phyloP scores from a whole-genome alignment of 2,888 invertebrate genomes.

The Micoletzkya japonica region DNA sequence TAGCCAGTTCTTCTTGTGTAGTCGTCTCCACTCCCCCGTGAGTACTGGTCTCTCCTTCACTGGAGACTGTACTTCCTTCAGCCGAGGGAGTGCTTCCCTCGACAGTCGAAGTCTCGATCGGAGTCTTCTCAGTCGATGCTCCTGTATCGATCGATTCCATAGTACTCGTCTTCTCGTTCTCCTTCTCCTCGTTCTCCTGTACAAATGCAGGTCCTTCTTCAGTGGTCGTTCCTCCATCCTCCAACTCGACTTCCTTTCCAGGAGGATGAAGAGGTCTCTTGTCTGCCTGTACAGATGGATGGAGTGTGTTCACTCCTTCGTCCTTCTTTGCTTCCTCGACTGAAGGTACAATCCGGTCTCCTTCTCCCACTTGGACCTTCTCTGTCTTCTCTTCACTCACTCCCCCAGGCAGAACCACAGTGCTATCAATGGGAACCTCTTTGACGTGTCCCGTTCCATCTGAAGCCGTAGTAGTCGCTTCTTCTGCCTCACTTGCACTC shows the following conservation, averaged over 20 bases:
- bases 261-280: too few relatives aligned
- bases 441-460: background rate
- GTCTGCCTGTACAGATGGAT: too few relatives aligned
- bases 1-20: too few relatives aligned
- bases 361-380: slow-evolving; percentile 6
- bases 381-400: slow-evolving; percentile 23
- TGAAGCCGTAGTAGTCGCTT: slow-evolving; percentile 12
- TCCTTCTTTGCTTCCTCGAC: slow-evolving; percentile 28
- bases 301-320: too few relatives aligned
- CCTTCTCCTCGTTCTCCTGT: background rate
- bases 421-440: background rate
- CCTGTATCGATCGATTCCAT: too few relatives aligned
- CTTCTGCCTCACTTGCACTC: background rate
- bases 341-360: slow-evolving; percentile 29
- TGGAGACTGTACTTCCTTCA: background rate
- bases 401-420: slow-evolving; percentile 17
- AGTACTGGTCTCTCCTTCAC: background rate
- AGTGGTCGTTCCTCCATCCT: slow-evolving; percentile 20
- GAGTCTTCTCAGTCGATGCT: too few relatives aligned
- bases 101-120: background rate
- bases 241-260: background rate
- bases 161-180: too few relatives aligned
- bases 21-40: background rate
- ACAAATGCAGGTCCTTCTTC: background rate
- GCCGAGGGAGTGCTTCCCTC: background rate